Conservation (phyloP, 2,113 vertebrate species). For the Columba livia region DNA sequence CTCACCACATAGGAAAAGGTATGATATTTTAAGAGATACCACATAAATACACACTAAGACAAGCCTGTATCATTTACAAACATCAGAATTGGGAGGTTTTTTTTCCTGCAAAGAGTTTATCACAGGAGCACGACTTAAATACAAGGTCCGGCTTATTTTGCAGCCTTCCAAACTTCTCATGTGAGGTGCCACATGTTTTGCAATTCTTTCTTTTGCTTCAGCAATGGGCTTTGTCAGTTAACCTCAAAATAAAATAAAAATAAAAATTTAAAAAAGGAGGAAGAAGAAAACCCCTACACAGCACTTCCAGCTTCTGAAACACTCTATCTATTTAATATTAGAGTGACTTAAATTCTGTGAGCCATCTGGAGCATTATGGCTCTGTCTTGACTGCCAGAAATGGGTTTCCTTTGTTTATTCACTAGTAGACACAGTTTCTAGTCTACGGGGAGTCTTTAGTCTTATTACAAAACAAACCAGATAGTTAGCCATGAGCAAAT, state of each 20-base stretch:
- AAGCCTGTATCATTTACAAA: neutral
- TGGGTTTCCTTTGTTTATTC: slow-evolving; percentile 46
- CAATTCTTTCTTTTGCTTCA: neutral
- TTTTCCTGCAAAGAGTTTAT: neutral
- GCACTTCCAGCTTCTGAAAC: neutral
- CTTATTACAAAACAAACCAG: slow-evolving; percentile 55
- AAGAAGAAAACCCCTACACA: neutral
- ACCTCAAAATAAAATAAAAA: neutral
- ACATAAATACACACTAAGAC: neutral
- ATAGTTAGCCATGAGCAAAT: slow-evolving; percentile 13
- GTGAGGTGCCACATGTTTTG: neutral
- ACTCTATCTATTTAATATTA: slow-evolving; percentile 21
- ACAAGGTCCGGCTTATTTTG: neutral
- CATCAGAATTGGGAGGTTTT: neutral
- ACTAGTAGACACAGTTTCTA: slow-evolving; percentile 13
- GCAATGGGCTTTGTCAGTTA: neutral
- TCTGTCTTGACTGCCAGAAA: slow-evolving; percentile 36
- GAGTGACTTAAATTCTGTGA: slow-evolving; percentile 26
- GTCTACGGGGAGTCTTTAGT: slow-evolving; percentile 25
- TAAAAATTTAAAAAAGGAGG: no score
- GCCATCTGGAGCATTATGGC: slow-evolving; percentile 37
- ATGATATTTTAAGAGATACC: neutral
- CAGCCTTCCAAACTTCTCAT: neutral
- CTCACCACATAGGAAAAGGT: neutral
- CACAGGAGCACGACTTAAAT: neutral